Evolutionary conservation across 2,113 vertebrate genomes (phyloP), one percentile per base, ranked within the genome.

Genomic region (Romanogobio albipinnatus): DNA sequence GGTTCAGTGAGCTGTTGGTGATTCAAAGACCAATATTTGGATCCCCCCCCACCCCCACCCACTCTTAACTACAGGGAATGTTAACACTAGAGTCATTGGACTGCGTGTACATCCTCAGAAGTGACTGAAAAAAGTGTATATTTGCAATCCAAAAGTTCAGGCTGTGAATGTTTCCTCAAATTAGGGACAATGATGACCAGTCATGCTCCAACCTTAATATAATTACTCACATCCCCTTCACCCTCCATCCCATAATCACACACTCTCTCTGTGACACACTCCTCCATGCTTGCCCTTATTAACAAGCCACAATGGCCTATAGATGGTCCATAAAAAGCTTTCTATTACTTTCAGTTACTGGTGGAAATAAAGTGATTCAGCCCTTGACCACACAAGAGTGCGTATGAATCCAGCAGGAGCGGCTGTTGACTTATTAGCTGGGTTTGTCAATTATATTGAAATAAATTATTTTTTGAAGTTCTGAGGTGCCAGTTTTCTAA

Each of bases 11-110:
- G 90, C 81, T 88, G 85, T 88, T 89, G 66, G 76, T 76, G 56
- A 85, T 90, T 66, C 77, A 80, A 89, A 87, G 64, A 87, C 84
- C 90, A 90, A 83, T 87, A 87, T 90, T 89, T 90, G 83, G 87
- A 76, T 88, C 10, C 10, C 49, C 10, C n/a, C n/a, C n/a, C n/a
- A n/a, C n/a, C n/a, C n/a, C n/a, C n/a, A n/a, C n/a, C n/a, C n/a
- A n/a, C n/a, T 47, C 47, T 5, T 62, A 24, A 74, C 62, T 62
- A 36, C 5, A n/a, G 85, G 64, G 73, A 83, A 58, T 71, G 76
- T 64, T 83, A 64, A 76, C 86, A 73, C 83, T 81, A 85, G 87
- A 79, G 75, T 74, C 61, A 45, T 33, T 6, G 15, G 64, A 19
- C 33, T 39, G 59, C 71, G 51, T 70, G 39, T 80, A 49, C 10